Conservation (phyloP, 2,113 vertebrate species). For the Stigmatopora nigra region DNA sequence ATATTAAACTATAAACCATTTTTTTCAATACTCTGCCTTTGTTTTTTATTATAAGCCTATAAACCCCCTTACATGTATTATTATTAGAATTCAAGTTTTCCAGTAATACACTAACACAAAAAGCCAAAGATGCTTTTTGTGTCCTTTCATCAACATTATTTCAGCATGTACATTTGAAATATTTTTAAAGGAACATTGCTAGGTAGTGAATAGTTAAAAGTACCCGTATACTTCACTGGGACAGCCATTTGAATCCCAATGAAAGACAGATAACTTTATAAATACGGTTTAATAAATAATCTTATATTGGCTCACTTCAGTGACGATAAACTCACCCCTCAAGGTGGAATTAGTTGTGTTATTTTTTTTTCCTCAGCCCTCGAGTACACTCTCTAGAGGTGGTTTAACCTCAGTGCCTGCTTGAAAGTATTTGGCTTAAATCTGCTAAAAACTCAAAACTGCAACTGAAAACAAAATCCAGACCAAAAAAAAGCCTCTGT, state of each 20-base stretch:
- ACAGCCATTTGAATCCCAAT: background rate
- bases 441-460: slow-evolving; percentile 24
- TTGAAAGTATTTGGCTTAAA: slow-evolving; percentile 9
- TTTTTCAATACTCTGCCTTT: too few relatives aligned
- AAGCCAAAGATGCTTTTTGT: too few relatives aligned
- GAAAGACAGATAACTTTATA: background rate
- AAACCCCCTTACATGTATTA: too few relatives aligned
- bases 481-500: slow-evolving; percentile 32
- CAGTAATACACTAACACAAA: too few relatives aligned
- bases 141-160: too few relatives aligned
- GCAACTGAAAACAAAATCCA: slow-evolving; percentile 42
- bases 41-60: too few relatives aligned
- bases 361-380: background rate
- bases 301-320: background rate
- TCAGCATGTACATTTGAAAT: background rate
- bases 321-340: slow-evolving; percentile 7
- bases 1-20: too few relatives aligned
- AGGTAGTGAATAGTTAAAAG: background rate
- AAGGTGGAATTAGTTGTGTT: background rate
- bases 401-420: slow-evolving; percentile 15
- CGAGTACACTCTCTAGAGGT: background rate
- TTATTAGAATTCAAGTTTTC: too few relatives aligned
- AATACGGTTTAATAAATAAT: background rate
- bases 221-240: background rate
- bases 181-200: slow-evolving; percentile 2